Evolutionary conservation across 2,113 vertebrate species (phyloP).

Genomic region (Rhinichthys klamathensis): DNA sequence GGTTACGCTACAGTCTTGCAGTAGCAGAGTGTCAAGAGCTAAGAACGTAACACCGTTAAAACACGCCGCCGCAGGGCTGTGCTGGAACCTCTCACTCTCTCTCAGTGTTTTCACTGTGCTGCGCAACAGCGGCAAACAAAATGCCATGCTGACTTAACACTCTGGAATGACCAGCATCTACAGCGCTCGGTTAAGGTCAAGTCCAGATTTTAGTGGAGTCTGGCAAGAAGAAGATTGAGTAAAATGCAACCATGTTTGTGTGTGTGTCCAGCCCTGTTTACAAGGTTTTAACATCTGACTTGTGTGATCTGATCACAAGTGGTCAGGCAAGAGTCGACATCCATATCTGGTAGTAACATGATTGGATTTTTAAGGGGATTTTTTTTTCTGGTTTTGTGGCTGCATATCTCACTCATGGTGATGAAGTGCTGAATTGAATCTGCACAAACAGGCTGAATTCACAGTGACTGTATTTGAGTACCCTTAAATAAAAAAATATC

Average conservation of each 20-base stretch:
- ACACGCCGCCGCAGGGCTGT: not conserved
- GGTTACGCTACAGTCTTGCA: not conserved
- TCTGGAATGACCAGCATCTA: constrained; percentile 11
- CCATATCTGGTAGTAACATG: not conserved
- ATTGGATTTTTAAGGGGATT: not conserved
- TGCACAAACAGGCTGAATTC: no score
- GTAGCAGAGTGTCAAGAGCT: not conserved
- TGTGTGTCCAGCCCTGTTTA: not conserved
- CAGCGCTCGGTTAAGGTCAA: constrained; percentile 23
- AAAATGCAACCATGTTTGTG: not conserved
- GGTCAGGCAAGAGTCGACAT: not conserved
- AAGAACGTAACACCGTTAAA: not conserved
- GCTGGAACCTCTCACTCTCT: not conserved
- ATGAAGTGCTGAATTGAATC: not conserved
- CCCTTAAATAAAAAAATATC: no score
- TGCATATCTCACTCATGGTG: not conserved
- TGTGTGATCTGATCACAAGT: not conserved
- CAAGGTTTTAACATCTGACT: not conserved
- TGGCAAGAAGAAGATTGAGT: not conserved
- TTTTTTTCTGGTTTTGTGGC: not conserved
- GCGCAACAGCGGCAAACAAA: not conserved
- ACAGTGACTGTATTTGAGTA: no score
- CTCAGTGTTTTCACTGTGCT: constrained; percentile 22
- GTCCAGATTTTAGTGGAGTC: constrained; percentile 31
- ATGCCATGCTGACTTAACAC: constrained; percentile 28